Conservation (phyloP, 2,888 invertebrate species). For the Pammene fasciana region DNA sequence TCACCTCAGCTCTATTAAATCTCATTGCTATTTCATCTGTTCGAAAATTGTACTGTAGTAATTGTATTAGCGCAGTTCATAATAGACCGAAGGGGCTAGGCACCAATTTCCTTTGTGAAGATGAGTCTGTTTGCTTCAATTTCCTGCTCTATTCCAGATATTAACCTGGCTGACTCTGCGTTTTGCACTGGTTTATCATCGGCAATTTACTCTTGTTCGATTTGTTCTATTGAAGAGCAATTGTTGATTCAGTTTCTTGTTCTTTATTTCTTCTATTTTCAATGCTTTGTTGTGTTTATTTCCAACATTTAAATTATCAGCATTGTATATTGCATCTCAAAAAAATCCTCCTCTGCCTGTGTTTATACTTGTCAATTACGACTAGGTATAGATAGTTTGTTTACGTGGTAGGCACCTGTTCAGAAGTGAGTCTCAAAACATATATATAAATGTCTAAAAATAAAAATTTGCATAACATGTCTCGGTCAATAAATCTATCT, state of each 20-base stretch:
- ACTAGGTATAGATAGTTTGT: too few relatives aligned
- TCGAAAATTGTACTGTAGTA: constrained; percentile 31
- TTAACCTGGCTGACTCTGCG: constrained; percentile 36
- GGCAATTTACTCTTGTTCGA: constrained; percentile 16
- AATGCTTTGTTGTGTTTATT: background rate
- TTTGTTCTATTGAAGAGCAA: background rate
- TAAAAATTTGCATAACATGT: background rate
- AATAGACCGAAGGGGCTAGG: constrained; percentile 39
- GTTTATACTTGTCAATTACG: too few relatives aligned
- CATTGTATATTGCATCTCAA: too few relatives aligned
- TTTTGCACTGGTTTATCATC: constrained; percentile 26
- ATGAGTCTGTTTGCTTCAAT: constrained; percentile 64
- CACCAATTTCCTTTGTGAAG: constrained; percentile 70
- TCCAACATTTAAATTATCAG: too few relatives aligned
- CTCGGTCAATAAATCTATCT: background rate
- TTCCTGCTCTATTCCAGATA: constrained; percentile 61
- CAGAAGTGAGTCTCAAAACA: too few relatives aligned
- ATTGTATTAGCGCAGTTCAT: constrained; percentile 35
- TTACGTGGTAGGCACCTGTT: too few relatives aligned
- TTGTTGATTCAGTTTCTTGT: background rate
- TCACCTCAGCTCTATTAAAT: background rate
- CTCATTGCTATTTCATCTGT: constrained; percentile 8
- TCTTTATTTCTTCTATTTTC: background rate
- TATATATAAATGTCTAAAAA: background rate
- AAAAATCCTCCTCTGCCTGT: too few relatives aligned